These are phyloP conservation scores for Cydia strobilella DNA, from an alignment of 1,140 invertebrate species.

Conservation along the genomic window DNA sequence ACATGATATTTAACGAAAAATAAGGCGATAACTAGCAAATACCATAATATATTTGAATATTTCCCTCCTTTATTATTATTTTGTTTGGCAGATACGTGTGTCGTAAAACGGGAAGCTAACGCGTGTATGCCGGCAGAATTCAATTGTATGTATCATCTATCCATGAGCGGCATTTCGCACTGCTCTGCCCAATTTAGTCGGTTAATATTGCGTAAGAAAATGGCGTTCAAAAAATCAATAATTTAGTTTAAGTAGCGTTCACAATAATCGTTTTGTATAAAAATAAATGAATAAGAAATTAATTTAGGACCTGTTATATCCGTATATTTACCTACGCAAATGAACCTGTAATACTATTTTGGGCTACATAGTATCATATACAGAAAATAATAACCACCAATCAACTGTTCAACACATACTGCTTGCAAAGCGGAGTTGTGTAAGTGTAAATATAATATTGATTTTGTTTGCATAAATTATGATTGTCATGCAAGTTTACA, in stretches of 20 bases:
- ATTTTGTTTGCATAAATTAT: not conserved
- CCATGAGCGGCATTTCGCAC: not conserved
- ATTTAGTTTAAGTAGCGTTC: slow-evolving; percentile 10
- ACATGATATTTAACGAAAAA: not conserved
- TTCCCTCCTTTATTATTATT: slow-evolving; percentile 45
- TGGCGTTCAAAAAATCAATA: slow-evolving; percentile 46
- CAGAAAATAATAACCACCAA: not conserved
- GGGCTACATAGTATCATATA: not conserved
- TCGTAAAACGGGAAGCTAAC: slow-evolving; percentile 35
- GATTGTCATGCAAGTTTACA: not conserved
- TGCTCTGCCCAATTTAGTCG: slow-evolving; percentile 27
- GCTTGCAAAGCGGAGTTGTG: not conserved
- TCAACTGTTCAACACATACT: not conserved
- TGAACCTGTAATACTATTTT: not conserved
- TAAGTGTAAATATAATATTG: not conserved
- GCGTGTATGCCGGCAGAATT: not conserved
- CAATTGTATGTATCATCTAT: not conserved
- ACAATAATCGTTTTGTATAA: slow-evolving; percentile 11
- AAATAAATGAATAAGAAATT: slow-evolving; percentile 26
- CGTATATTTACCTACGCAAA: not conserved
- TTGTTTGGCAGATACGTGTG: slow-evolving; percentile 36
- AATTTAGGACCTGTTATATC: not conserved
- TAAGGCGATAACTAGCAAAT: not conserved
- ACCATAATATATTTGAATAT: slow-evolving; percentile 39
- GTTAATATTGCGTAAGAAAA: slow-evolving; percentile 51